Conservation (phyloP, 1,140 invertebrate genomes). For the Sitobion miscanthi region DNA sequence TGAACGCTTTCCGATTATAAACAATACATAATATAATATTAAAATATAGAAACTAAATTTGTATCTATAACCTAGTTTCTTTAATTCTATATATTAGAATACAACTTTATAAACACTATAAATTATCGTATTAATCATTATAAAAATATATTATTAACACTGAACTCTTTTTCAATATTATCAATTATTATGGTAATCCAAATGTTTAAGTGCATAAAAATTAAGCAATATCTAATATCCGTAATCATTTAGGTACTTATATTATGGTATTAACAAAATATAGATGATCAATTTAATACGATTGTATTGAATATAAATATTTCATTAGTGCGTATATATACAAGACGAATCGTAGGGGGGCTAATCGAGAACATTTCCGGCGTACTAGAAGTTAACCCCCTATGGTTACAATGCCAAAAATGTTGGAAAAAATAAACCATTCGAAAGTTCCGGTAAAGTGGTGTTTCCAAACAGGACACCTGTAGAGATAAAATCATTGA, state of each 20-base stretch:
- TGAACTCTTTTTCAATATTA: not conserved
- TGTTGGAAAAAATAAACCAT: constrained; percentile 6
- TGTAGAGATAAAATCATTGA: constrained; percentile 39
- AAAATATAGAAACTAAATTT: not conserved
- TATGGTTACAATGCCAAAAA: constrained; percentile 36
- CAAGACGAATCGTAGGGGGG: not conserved
- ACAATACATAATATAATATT: not conserved
- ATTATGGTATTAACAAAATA: not conserved
- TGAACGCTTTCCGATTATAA: not conserved
- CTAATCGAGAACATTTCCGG: constrained; percentile 23
- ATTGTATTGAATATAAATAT: constrained; percentile 3
- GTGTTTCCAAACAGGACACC: constrained; percentile 10
- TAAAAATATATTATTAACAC: not conserved
- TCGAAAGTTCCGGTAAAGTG: constrained; percentile 16
- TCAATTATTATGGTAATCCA: not conserved
- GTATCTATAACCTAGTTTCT: not conserved
- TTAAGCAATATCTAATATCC: not conserved
- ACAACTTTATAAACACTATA: not conserved
- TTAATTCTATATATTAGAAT: not conserved
- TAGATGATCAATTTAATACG: not conserved
- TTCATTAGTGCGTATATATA: not conserved
- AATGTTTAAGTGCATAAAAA: not conserved
- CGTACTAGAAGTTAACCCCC: not conserved
- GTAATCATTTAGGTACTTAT: not conserved
- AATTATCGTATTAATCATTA: not conserved